phyloP scores from a whole-genome alignment of 2,113 vertebrate genomes.

The Pleuronectes platessa region DNA sequence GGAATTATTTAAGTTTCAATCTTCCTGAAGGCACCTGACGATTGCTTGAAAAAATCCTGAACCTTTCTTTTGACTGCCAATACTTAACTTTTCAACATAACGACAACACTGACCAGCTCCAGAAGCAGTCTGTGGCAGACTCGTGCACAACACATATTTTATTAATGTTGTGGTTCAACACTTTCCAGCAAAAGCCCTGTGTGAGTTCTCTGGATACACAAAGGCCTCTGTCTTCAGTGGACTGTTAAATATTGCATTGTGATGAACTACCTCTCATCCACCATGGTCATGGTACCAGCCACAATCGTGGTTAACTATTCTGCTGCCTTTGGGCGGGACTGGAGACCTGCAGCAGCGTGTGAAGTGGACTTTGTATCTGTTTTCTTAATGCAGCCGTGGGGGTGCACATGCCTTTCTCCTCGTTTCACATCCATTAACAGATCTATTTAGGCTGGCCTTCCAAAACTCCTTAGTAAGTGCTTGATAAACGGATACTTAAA shows the following conservation, averaged over 20 bases:
- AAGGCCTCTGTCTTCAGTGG: slow-evolving; percentile 42
- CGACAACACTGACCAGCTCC: too few species aligned
- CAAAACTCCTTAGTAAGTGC: neutral
- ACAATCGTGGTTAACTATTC: slow-evolving; percentile 46
- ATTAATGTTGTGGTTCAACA: slow-evolving; percentile 40
- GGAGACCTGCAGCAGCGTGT: neutral
- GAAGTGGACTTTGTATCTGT: too few species aligned
- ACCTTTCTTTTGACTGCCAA: too few species aligned
- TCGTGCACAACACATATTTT: neutral
- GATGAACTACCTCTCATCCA: slow-evolving; percentile 39
- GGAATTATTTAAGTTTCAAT: neutral
- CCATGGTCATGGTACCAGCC: slow-evolving; percentile 19
- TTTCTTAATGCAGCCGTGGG: slow-evolving; percentile 11
- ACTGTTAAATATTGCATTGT: slow-evolving; percentile 63
- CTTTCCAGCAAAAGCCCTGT: slow-evolving; percentile 42
- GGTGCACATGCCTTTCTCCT: neutral
- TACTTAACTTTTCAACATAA: too few species aligned
- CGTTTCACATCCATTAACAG: neutral
- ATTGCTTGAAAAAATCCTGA: too few species aligned
- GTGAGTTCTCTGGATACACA: slow-evolving; percentile 40
- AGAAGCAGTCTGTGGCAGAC: too few species aligned
- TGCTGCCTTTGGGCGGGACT: slow-evolving; percentile 43
- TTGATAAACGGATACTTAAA: neutral
- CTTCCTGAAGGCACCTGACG: too few species aligned
- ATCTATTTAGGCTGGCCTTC: neutral